Conservation (phyloP, 2,113 vertebrate species). For the Arothron firmamentum region DNA sequence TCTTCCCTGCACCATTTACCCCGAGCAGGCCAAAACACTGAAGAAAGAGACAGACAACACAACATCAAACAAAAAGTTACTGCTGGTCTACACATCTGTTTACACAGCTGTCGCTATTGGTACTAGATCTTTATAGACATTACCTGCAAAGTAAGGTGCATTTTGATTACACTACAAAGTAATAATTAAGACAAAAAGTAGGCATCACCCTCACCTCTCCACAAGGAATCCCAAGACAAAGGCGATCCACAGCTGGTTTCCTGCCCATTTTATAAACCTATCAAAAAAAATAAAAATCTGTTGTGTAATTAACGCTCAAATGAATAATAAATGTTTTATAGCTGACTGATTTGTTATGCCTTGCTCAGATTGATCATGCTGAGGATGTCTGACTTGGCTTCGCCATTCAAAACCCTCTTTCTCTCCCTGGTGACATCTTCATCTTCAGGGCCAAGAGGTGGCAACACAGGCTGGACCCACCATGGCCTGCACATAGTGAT, state of each 20-base stretch:
- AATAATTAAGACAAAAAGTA: neutral
- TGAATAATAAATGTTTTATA: neutral
- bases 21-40: conserved; percentile 92
- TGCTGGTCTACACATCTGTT: neutral
- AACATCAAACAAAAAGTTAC: neutral
- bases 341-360: conserved; percentile 18
- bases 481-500: conserved; percentile 52
- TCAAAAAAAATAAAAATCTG: conserved; percentile 9
- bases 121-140: too few species aligned
- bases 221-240: conserved; percentile 78
- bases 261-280: conserved; percentile 74
- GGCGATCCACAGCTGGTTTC: conserved; percentile 75
- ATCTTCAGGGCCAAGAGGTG: conserved; percentile 72
- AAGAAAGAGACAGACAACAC: neutral
- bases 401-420: conserved; percentile 67
- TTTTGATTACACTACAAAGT: neutral
- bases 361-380: conserved; percentile 72
- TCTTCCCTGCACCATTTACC: conserved; percentile 91
- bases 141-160: neutral
- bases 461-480: conserved; percentile 58
- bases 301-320: neutral
- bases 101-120: neutral
- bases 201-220: conserved; percentile 66
- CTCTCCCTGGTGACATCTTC: conserved; percentile 77
- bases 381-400: conserved; percentile 71